phyloP scores from a whole-genome alignment of 2,113 vertebrate genomes.

The Cyphomyrus plagiostoma region DNA sequence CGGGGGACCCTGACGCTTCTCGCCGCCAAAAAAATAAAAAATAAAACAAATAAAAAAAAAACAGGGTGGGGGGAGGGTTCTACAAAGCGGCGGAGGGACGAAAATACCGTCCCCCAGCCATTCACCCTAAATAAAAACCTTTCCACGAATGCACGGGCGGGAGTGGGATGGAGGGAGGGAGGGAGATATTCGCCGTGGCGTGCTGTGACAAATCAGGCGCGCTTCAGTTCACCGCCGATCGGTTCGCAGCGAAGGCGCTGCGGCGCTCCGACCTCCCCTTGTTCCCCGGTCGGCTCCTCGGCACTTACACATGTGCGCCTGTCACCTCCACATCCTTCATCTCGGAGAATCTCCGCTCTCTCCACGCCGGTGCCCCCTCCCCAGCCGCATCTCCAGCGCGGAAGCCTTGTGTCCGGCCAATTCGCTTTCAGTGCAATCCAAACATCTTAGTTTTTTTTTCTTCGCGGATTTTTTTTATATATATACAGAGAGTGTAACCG shows the following conservation, averaged over 20 bases:
- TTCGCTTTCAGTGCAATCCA: background rate
- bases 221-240: constrained; percentile 13
- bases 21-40: constrained; percentile 25
- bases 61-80: constrained; percentile 19
- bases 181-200: constrained; percentile 9
- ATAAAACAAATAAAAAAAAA: background rate
- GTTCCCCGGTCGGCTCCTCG: constrained; percentile 35
- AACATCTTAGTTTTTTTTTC: background rate
- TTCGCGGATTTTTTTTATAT: background rate
- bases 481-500: background rate
- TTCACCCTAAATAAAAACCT: constrained; percentile 6
- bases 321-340: constrained; percentile 17
- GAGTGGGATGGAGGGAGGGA: background rate
- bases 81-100: background rate
- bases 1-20: constrained; percentile 53
- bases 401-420: constrained; percentile 5
- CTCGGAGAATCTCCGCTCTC: constrained; percentile 10
- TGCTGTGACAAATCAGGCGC: background rate
- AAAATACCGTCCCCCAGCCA: background rate
- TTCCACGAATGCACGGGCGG: background rate
- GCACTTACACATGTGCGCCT: constrained; percentile 30
- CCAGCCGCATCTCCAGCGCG: background rate
- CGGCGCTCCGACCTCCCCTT: constrained; percentile 31
- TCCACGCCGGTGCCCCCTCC: constrained; percentile 4
- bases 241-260: constrained; percentile 13